These are phyloP conservation scores for Hyles euphorbiae DNA, from an alignment of 1,140 invertebrate species.

Conservation along the genomic window DNA sequence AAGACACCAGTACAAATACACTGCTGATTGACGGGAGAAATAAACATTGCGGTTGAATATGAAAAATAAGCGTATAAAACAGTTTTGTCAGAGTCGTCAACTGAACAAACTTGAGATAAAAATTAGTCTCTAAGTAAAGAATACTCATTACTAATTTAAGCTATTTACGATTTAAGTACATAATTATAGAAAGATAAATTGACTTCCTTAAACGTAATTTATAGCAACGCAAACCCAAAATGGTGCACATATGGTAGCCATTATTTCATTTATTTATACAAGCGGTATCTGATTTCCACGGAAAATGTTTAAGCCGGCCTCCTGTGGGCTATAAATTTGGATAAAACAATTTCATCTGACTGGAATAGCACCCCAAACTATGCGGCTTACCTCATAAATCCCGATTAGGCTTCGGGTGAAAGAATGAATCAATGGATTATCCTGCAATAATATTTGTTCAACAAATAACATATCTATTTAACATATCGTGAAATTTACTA, in stretches of 20 bases:
- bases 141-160: no score
- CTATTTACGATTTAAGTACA: not conserved
- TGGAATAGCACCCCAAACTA: constrained; percentile 43
- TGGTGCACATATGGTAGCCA: not conserved
- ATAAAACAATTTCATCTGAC: constrained; percentile 57
- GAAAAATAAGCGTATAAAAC: not conserved
- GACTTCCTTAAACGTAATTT: constrained; percentile 1
- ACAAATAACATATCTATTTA: constrained; percentile 13
- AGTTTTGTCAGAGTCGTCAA: not conserved
- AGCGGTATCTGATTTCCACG: constrained; percentile 30
- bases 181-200: constrained; percentile 8
- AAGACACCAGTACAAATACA: no score
- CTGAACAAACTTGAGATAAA: no score
- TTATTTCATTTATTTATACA: constrained; percentile 33
- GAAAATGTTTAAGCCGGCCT: constrained; percentile 46
- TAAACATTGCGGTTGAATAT: not conserved
- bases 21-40: no score
- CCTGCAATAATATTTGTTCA: constrained; percentile 28
- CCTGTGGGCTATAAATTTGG: constrained; percentile 52
- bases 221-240: not conserved
- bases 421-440: constrained; percentile 47
- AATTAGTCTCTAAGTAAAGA: no score
- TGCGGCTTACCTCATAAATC: constrained; percentile 49
- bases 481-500: not conserved
- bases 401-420: constrained; percentile 43